A percentile compares a stretch with the other conserved stretches of the same genome.
phyloP scores from a whole-genome alignment of 2,888 invertebrate genomes.

The Alloscopus bannaensis region DNA sequence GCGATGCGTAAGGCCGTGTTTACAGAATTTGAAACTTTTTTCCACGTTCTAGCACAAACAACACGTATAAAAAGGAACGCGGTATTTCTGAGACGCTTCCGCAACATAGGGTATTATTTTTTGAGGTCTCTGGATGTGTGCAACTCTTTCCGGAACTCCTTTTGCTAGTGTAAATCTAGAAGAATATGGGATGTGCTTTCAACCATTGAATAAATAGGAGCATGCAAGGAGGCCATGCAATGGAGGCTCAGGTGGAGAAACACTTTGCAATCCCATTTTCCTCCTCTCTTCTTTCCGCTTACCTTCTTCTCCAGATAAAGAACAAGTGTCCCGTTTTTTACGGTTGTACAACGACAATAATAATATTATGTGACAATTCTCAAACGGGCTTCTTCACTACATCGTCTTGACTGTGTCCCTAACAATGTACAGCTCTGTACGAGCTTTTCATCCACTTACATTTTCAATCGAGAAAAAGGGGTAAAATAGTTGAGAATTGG shows the following conservation, averaged over 20 bases:
- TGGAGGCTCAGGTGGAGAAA: slow-evolving; percentile 49
- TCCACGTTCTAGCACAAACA: not conserved
- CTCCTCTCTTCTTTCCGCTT: slow-evolving; percentile 2
- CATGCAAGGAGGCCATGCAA: too few relatives aligned
- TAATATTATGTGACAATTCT: slow-evolving; percentile 13
- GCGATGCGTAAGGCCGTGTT: not conserved
- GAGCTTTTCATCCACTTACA: not conserved
- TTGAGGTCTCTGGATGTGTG: not conserved
- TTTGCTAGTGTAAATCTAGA: not conserved
- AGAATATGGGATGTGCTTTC: not conserved
- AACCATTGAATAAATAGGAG: slow-evolving; percentile 39
- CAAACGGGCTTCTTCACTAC: not conserved
- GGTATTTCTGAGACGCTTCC: too few relatives aligned
- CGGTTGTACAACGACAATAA: not conserved
- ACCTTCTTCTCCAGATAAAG: not conserved
- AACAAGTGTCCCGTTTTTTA: not conserved
- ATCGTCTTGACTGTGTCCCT: not conserved
- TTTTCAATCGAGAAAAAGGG: too few relatives aligned
- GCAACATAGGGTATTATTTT: too few relatives aligned
- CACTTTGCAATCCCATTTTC: slow-evolving; percentile 48
- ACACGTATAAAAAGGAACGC: not conserved
- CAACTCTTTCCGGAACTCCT: not conserved
- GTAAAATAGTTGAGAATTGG: too few relatives aligned
- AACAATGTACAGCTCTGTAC: not conserved
- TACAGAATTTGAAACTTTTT: not conserved